Percentiles rank a stretch among this genome's conserved stretches.
Evolutionary conservation across 64 coral and sea anemone genomes (phyloP).

Genomic region (Pocillopora damicornis): DNA sequence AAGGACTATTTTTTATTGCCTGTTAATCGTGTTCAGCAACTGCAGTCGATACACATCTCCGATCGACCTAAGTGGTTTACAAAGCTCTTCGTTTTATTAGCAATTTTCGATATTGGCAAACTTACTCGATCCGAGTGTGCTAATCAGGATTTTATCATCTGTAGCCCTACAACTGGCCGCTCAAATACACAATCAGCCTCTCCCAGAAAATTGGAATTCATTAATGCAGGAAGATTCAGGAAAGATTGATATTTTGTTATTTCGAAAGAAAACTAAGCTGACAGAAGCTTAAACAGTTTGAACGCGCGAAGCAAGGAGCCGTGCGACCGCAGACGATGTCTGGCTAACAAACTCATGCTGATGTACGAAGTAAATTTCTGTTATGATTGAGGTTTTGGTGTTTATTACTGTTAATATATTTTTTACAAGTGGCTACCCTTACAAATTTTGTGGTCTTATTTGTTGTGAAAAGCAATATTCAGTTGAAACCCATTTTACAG

Average conservation of each 20-base stretch:
- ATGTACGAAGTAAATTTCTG: slow-evolving; percentile 1
- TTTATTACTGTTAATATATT: not conserved
- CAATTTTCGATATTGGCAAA: slow-evolving; percentile 15
- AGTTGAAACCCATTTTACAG: slow-evolving; percentile 5
- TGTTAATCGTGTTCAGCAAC: not conserved
- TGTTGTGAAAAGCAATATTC: not conserved
- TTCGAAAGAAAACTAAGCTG: not conserved
- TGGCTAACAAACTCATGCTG: not conserved
- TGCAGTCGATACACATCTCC: not conserved
- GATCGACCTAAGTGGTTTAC: slow-evolving; percentile 23
- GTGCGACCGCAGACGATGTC: not conserved
- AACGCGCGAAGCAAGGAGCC: not conserved
- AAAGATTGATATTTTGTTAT: not conserved
- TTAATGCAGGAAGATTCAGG: not conserved
- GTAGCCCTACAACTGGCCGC: not conserved
- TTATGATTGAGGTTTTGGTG: slow-evolving; percentile 6
- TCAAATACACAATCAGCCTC: not conserved
- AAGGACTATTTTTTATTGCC: slow-evolving; percentile 1
- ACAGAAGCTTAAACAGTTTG: not conserved
- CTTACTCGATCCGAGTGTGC: not conserved
- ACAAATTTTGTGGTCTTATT: not conserved
- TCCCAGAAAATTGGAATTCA: not conserved
- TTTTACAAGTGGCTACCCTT: not conserved
- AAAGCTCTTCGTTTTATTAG: slow-evolving; percentile 13
- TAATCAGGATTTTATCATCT: not conserved